Evolutionary conservation across 2,888 invertebrate genomes (phyloP).

Genomic region (Cyaniris semiargus): DNA sequence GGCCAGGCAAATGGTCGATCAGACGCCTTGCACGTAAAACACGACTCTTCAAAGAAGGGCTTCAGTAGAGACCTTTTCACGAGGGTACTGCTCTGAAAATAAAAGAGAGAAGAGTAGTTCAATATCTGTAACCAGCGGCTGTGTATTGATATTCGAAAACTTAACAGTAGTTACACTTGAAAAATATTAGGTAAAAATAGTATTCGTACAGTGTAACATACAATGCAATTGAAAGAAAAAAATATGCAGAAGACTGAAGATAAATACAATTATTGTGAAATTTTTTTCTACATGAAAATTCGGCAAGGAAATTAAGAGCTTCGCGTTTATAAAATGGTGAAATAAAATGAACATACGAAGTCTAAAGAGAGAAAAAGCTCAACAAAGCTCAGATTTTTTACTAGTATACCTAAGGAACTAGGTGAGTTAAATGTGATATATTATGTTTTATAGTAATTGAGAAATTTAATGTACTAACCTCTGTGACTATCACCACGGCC

Average conservation of each 20-base stretch:
- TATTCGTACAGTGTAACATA: no score
- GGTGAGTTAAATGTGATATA: not conserved
- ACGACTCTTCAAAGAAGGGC: slow-evolving; percentile 52
- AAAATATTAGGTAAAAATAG: not conserved
- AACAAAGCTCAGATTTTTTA: not conserved
- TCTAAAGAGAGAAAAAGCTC: no score
- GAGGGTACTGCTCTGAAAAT: slow-evolving; percentile 60
- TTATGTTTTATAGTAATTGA: not conserved
- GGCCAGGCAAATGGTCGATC: slow-evolving; percentile 65
- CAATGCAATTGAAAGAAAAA: not conserved
- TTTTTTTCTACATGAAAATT: no score
- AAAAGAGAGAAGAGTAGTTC: slow-evolving; percentile 1
- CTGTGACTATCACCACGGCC: slow-evolving; percentile 49
- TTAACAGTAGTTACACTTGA: not conserved
- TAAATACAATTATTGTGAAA: not conserved
- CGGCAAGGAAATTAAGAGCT: no score
- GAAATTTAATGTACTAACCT: slow-evolving; percentile 53
- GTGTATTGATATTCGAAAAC: not conserved
- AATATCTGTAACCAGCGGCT: not conserved
- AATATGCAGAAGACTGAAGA: not conserved
- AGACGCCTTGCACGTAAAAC: slow-evolving; percentile 61
- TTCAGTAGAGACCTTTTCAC: slow-evolving; percentile 55
- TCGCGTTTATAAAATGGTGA: no score
- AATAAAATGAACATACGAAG: no score
- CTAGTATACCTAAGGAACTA: not conserved